Percentiles rank a stretch among this genome's conserved stretches.
Evolutionary conservation across 1,140 invertebrate species (phyloP).

Genomic region (Phymorhynchus buccinoides): DNA sequence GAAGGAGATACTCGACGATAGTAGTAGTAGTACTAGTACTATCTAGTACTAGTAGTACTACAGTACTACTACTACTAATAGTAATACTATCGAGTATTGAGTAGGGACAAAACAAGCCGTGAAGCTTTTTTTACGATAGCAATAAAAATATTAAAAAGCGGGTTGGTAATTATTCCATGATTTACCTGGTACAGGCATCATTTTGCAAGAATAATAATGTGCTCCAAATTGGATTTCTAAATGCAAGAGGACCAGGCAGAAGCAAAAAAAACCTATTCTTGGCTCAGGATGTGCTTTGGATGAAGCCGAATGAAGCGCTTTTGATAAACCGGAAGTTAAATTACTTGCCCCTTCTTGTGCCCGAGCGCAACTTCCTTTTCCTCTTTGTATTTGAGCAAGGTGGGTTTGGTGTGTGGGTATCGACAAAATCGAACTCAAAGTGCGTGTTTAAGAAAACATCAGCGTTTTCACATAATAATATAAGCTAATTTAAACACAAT

Average conservation of each 20-base stretch:
- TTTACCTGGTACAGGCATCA: slow-evolving; percentile 50
- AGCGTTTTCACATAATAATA: neutral
- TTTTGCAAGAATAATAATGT: slow-evolving; percentile 21
- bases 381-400: slow-evolving; percentile 48
- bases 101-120: too few relatives aligned
- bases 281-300: too few relatives aligned
- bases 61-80: too few relatives aligned
- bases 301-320: neutral
- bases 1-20: too few relatives aligned
- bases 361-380: slow-evolving; percentile 55
- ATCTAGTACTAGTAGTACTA: too few relatives aligned
- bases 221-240: neutral
- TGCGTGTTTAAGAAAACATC: neutral
- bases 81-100: too few relatives aligned
- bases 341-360: slow-evolving; percentile 2
- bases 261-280: too few relatives aligned
- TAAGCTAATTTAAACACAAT: neutral
- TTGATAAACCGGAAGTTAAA: slow-evolving; percentile 24
- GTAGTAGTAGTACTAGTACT: too few relatives aligned
- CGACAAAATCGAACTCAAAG: neutral
- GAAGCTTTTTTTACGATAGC: too few relatives aligned
- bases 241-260: too few relatives aligned
- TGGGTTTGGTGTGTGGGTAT: slow-evolving; percentile 35
- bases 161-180: too few relatives aligned
- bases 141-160: too few relatives aligned